Percentiles rank a stretch among this genome's conserved stretches.
phyloP scores from a whole-genome alignment of 2,888 invertebrate genomes.

The Dicyrtoma fusca region DNA sequence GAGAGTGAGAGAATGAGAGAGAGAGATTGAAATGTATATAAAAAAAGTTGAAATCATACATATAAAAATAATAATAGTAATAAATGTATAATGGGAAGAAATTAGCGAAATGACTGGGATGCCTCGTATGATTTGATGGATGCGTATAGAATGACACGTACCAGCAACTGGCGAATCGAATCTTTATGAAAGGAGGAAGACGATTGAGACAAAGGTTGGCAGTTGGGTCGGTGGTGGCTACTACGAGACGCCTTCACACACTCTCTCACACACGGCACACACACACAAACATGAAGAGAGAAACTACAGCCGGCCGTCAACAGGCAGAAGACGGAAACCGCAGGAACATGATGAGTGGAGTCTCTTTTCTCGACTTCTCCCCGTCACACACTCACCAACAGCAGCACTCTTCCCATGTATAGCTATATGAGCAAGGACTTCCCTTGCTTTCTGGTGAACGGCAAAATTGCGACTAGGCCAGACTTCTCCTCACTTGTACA shows the following conservation, averaged over 20 bases:
- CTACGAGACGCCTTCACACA: too few species aligned
- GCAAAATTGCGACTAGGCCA: constrained; percentile 42
- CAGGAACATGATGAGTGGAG: constrained; percentile 22
- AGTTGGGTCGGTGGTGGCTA: background rate
- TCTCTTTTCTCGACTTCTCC: constrained; percentile 14
- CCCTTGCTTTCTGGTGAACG: constrained; percentile 37
- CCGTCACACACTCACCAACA: constrained; percentile 14
- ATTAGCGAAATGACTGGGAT: too few species aligned
- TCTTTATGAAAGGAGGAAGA: constrained; percentile 2
- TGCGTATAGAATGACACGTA: too few species aligned
- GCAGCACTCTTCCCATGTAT: constrained; percentile 15
- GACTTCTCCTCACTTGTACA: constrained; percentile 19
- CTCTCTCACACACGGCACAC: too few species aligned
- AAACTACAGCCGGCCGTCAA: constrained; percentile 25
- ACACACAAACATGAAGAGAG: background rate
- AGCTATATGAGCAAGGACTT: constrained; percentile 37
- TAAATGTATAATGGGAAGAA: too few species aligned
- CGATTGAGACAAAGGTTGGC: background rate
- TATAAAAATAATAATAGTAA: too few species aligned
- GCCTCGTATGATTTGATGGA: too few species aligned
- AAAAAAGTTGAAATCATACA: background rate
- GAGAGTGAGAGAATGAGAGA: background rate
- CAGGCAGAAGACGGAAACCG: constrained; percentile 27
- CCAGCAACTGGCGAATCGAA: too few species aligned
- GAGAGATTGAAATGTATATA: background rate